Evolutionary conservation across 2,113 vertebrate species (phyloP).

Genomic region (Tachysurus vachellii): DNA sequence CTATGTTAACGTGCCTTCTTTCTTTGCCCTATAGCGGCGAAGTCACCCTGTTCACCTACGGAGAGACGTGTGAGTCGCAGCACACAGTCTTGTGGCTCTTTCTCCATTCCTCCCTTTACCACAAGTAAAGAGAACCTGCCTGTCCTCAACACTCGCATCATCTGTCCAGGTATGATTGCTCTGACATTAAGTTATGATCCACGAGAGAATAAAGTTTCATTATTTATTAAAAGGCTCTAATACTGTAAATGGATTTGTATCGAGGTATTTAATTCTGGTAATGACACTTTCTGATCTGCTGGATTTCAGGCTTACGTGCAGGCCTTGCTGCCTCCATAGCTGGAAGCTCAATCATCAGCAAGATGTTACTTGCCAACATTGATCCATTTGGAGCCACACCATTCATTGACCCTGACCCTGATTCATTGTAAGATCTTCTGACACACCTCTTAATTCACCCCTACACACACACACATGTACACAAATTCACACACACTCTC

Average conservation of each 20-base stretch:
- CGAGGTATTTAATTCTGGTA: not conserved
- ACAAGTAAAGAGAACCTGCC: constrained; percentile 95
- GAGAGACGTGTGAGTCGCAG: constrained; percentile 81
- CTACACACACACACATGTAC: too few species aligned
- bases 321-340: constrained; percentile 96
- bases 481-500: not conserved
- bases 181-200: not conserved
- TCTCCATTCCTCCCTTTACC: constrained; percentile 81
- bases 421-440: constrained; percentile 85
- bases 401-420: constrained; percentile 95
- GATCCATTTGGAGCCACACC: constrained; percentile 95
- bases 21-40: constrained; percentile 66
- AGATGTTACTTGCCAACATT: constrained; percentile 96
- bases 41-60: constrained; percentile 80
- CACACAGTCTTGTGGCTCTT: constrained; percentile 82
- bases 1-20: not conserved
- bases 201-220: not conserved
- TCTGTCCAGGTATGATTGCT: constrained; percentile 85
- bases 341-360: constrained; percentile 98
- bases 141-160: constrained; percentile 97
- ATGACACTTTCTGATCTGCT: constrained; percentile 11
- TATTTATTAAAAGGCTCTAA: not conserved
- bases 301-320: constrained; percentile 85
- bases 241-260: not conserved
- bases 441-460: not conserved